These are phyloP conservation scores for Anolis sagrei DNA, from an alignment of 2,113 vertebrate species.

Conservation along the genomic window DNA sequence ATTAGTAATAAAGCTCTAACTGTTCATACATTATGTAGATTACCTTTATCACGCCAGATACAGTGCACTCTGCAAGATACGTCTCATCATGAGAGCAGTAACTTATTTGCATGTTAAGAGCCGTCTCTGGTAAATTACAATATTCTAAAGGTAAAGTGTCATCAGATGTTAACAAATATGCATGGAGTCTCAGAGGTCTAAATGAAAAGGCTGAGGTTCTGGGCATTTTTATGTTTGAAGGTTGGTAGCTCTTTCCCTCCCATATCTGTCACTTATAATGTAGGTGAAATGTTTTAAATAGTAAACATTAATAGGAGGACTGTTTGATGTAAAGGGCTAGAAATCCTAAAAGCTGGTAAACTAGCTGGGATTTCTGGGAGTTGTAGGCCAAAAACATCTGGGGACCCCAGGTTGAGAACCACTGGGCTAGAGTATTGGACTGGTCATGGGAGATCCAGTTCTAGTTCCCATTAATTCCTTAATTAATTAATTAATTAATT, in stretches of 20 bases:
- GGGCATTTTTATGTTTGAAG: not conserved
- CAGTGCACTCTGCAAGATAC: slow-evolving; percentile 58
- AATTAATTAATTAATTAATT: too few relatives aligned
- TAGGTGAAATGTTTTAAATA: not conserved
- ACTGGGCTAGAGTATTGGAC: not conserved
- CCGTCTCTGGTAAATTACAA: slow-evolving; percentile 48
- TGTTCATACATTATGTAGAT: slow-evolving; percentile 67
- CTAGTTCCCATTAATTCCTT: not conserved
- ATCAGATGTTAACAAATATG: slow-evolving; percentile 58
- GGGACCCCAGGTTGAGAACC: too few relatives aligned
- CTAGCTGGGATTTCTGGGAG: too few relatives aligned
- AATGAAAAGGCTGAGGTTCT: slow-evolving; percentile 37
- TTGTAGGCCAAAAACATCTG: too few relatives aligned
- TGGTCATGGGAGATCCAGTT: not conserved
- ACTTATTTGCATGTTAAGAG: slow-evolving; percentile 66
- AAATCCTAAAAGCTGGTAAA: too few relatives aligned
- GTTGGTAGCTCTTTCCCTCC: not conserved
- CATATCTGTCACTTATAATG: too few relatives aligned
- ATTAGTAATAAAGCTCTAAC: slow-evolving; percentile 75
- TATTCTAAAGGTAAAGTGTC: slow-evolving; percentile 63
- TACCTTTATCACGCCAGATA: slow-evolving; percentile 73
- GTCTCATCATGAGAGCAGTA: slow-evolving; percentile 60
- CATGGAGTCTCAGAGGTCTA: slow-evolving; percentile 53
- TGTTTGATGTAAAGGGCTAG: not conserved
- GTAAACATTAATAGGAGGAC: not conserved